A percentile compares a stretch with the other conserved stretches of the same genome.
These are phyloP conservation scores for Tinea pellionella DNA, from an alignment of 2,888 invertebrate genomes.

Conservation along the genomic window DNA sequence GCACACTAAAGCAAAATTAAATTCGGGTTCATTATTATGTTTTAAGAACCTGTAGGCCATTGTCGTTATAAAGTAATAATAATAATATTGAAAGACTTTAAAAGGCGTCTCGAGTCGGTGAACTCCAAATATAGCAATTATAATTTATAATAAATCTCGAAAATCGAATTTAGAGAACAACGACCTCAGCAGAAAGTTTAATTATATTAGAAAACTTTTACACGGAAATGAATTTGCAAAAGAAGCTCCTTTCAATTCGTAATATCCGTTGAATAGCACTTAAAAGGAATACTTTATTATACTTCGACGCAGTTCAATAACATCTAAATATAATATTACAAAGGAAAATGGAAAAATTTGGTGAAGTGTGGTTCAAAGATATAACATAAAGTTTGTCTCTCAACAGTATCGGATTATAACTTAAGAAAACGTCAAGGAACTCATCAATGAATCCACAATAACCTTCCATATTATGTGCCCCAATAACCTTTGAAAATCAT, in stretches of 20 bases:
- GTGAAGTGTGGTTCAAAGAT: too few relatives aligned
- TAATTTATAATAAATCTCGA: constrained; percentile 3
- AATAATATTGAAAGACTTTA: background rate
- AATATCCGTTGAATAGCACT: background rate
- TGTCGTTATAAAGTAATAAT: background rate
- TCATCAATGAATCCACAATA: too few relatives aligned
- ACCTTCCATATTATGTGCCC: too few relatives aligned
- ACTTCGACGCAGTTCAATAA: background rate
- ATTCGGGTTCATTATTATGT: background rate
- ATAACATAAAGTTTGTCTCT: too few relatives aligned
- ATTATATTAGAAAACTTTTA: background rate
- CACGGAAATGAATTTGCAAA: background rate
- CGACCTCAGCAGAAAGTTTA: background rate
- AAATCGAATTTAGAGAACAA: background rate
- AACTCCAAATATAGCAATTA: background rate
- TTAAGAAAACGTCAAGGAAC: too few relatives aligned
- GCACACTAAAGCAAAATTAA: too few relatives aligned
- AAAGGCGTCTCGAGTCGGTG: background rate
- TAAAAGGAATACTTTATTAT: constrained; percentile 1
- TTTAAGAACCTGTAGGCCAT: background rate
- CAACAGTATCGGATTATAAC: too few relatives aligned
- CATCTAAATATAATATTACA: background rate
- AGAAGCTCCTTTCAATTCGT: background rate
- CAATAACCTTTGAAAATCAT: too few relatives aligned
- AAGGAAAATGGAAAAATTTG: too few relatives aligned